Percentiles rank a stretch among this genome's conserved stretches.
These are phyloP conservation scores for Elgaria multicarinata DNA, from an alignment of 2,113 vertebrate species.

Conservation along the genomic window DNA sequence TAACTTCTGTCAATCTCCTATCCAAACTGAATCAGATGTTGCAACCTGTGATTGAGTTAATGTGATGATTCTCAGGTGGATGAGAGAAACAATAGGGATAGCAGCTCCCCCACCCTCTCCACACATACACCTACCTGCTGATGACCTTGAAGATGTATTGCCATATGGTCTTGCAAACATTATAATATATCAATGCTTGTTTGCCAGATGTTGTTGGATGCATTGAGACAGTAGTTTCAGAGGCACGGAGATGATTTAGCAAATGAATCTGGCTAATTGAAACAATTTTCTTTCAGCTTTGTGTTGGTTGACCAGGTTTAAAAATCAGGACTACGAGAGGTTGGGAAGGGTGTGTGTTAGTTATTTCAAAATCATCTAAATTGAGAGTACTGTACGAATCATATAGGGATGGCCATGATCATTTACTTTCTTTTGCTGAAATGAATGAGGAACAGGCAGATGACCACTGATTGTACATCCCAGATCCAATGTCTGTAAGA, in stretches of 20 bases:
- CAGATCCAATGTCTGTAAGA: neutral
- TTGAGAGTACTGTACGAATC: neutral
- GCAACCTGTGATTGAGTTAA: neutral
- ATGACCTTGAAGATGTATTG: constrained; percentile 76
- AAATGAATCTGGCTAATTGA: constrained; percentile 71
- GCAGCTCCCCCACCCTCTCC: constrained; percentile 59
- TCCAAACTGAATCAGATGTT: neutral
- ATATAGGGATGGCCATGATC: neutral
- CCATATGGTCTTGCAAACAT: constrained; percentile 77
- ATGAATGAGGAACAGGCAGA: neutral
- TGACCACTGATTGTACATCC: neutral
- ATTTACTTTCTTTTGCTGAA: neutral
- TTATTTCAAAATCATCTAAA: neutral
- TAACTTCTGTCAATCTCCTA: neutral
- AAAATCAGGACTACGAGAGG: neutral
- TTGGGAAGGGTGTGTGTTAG: neutral
- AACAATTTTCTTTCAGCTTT: constrained; percentile 8
- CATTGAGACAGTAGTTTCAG: constrained; percentile 64
- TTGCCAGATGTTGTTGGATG: constrained; percentile 80
- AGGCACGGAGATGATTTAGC: constrained; percentile 68
- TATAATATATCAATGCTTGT: constrained; percentile 77
- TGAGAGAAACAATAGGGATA: constrained; percentile 47
- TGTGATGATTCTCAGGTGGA: constrained; percentile 14
- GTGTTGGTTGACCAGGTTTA: neutral
- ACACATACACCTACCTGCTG: constrained; percentile 57